A percentile compares a stretch with the other conserved stretches of the same genome.
These are phyloP conservation scores for Tiphia femorata DNA, from an alignment of 2,888 invertebrate genomes.

Conservation along the genomic window DNA sequence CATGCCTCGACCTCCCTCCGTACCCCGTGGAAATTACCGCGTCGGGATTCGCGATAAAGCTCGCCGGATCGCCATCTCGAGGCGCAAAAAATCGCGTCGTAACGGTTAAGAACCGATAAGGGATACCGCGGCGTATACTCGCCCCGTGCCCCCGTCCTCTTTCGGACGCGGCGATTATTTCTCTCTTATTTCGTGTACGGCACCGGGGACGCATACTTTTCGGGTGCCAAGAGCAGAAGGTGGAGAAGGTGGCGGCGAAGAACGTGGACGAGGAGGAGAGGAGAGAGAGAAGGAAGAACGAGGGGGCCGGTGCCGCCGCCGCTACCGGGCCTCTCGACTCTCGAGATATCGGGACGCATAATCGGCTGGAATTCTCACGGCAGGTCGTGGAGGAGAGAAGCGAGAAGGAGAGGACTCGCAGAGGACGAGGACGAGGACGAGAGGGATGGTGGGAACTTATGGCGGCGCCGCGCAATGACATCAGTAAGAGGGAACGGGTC, in stretches of 20 bases:
- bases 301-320: constrained; percentile 9
- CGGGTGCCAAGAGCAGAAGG: no score
- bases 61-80: constrained; percentile 11
- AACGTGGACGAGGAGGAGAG: background rate
- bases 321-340: constrained; percentile 43
- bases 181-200: constrained; percentile 21
- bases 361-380: constrained; percentile 57
- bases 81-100: constrained; percentile 34
- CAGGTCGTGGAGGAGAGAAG: constrained; percentile 29
- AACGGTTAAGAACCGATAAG: constrained; percentile 34
- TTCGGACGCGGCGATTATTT: constrained; percentile 36
- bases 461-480: constrained; percentile 61
- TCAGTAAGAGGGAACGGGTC: constrained; percentile 61
- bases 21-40: background rate
- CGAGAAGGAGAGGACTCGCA: constrained; percentile 25
- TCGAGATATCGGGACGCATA: constrained; percentile 55
- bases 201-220: constrained; percentile 26
- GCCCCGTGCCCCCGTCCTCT: constrained; percentile 8
- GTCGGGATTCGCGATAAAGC: background rate
- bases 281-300: background rate
- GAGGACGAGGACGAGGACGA: constrained; percentile 3
- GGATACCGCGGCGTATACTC: no score
- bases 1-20: background rate
- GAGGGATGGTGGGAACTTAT: constrained; percentile 49
- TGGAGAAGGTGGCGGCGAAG: background rate